Conservation (phyloP, 2,888 invertebrate species). For the Aspidiotus rigidus region DNA sequence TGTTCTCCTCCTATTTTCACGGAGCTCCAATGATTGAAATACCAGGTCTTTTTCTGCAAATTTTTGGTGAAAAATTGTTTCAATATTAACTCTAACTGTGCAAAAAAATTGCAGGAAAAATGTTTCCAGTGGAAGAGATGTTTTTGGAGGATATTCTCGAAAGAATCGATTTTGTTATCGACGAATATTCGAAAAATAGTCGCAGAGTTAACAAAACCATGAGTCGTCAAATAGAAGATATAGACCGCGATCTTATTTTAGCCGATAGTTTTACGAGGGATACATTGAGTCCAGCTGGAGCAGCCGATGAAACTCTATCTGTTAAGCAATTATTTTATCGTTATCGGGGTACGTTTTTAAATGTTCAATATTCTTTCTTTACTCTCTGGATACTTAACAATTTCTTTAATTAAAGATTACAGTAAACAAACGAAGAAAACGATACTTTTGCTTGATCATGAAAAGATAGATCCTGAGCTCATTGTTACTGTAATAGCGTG, state of each 20-base stretch:
- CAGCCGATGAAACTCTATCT: constrained; percentile 60
- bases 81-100: background rate
- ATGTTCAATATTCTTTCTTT: no score
- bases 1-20: constrained; percentile 51
- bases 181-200: constrained; percentile 54
- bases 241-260: constrained; percentile 57
- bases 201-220: constrained; percentile 48
- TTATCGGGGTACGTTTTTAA: constrained; percentile 49
- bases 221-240: constrained; percentile 44
- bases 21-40: constrained; percentile 43
- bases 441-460: constrained; percentile 64
- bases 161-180: constrained; percentile 39
- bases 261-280: constrained; percentile 44
- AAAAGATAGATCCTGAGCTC: constrained; percentile 67
- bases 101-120: constrained; percentile 41
- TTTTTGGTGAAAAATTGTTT: background rate
- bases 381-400: no score
- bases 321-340: constrained; percentile 58
- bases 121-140: constrained; percentile 70
- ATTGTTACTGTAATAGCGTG: constrained; percentile 61
- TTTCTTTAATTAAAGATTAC: constrained; percentile 44
- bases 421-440: constrained; percentile 59
- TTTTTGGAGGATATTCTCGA: constrained; percentile 65
- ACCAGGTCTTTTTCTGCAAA: constrained; percentile 45
- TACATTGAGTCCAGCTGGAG: constrained; percentile 4